Percentiles rank a stretch among this genome's conserved stretches.
These are phyloP conservation scores for Pogonognathellus flavescens DNA, from an alignment of 1,140 invertebrate species.

Conservation along the genomic window DNA sequence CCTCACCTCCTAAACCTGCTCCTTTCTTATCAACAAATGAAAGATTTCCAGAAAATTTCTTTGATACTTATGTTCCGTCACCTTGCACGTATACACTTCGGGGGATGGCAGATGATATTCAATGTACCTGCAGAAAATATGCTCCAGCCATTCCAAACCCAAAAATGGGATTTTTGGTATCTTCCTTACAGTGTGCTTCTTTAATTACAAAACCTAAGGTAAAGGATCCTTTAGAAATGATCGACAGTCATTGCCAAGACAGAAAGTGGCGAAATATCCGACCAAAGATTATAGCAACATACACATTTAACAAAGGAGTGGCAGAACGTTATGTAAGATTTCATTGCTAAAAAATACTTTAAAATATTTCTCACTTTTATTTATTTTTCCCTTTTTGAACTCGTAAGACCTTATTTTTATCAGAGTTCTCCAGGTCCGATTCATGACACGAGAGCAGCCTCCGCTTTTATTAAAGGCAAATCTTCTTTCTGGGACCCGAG, in stretches of 20 bases:
- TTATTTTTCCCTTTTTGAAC: neutral
- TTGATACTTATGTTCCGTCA: conserved; percentile 10
- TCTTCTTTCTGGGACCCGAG: conserved; percentile 54
- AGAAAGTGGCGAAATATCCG: conserved; percentile 56
- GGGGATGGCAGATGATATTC: conserved; percentile 59
- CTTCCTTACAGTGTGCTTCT: conserved; percentile 28
- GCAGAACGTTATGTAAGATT: neutral
- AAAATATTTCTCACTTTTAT: neutral
- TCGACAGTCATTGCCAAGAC: neutral
- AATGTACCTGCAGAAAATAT: conserved; percentile 38
- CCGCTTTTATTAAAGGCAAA: conserved; percentile 53
- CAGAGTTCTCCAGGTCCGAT: conserved; percentile 63
- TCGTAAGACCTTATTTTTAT: neutral
- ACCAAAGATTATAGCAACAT: conserved; percentile 57
- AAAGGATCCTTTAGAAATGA: neutral
- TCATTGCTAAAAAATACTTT: neutral
- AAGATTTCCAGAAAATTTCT: conserved; percentile 43
- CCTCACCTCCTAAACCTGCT: conserved; percentile 12
- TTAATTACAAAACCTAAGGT: neutral
- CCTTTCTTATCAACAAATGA: conserved; percentile 48
- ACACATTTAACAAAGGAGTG: conserved; percentile 49
- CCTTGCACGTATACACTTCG: conserved; percentile 51
- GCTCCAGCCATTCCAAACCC: conserved; percentile 59
- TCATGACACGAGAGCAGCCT: conserved; percentile 56
- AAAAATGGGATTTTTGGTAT: conserved; percentile 63